Base-by-base conservation (phyloP, 1,140 invertebrate species). In the Solenopsis invicta region DNA sequence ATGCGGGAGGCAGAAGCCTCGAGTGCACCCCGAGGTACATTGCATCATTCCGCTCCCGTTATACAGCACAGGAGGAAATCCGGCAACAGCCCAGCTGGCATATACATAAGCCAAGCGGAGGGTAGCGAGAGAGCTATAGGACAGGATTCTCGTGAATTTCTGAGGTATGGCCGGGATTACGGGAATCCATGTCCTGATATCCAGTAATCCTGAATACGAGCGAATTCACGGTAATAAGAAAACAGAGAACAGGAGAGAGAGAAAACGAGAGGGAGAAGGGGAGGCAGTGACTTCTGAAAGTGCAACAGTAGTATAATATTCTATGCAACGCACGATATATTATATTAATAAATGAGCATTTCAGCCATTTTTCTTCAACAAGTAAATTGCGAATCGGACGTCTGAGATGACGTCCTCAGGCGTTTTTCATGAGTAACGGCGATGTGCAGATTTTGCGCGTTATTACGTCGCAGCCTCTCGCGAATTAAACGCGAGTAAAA, bases 61-160 rank as follows among this genome's bases (percentile, higher is more conserved):
- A 85, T 56, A 48, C 18, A 29, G 50, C 50, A 4, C 24, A 64
- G 64, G 34, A 52, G 67, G 48, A 85, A 61, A 72, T 72, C 61
- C 21, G 37, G 34, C 37, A 24, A 12, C 34, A 82, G n/a, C 34
- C 34, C 21, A 61, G 16, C 56, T 37, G 18, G 9, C 29, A 34
- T 71, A 71, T 87, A 77, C 56, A 45, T 66, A 71, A 21, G 18
- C 56, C 34, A 16, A 48, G 24, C 45, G 29, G 45, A 45, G 66
- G 48, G 48, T 41, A 41, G 8, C 41, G 29, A 13, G 12, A 48
- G 76, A 87, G 41, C 54, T 54, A 84, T 54, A 34, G 54, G 77
- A 62, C 54, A 54, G 62, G 88, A 89, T 89, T 89, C 88, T 56
- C 80, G n/a, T 52, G 66, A 88, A 89, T 88, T 88, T 59, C 71